These are phyloP conservation scores for Yponomeuta sedellus DNA, from an alignment of 2,888 invertebrate species.

Conservation along the genomic window DNA sequence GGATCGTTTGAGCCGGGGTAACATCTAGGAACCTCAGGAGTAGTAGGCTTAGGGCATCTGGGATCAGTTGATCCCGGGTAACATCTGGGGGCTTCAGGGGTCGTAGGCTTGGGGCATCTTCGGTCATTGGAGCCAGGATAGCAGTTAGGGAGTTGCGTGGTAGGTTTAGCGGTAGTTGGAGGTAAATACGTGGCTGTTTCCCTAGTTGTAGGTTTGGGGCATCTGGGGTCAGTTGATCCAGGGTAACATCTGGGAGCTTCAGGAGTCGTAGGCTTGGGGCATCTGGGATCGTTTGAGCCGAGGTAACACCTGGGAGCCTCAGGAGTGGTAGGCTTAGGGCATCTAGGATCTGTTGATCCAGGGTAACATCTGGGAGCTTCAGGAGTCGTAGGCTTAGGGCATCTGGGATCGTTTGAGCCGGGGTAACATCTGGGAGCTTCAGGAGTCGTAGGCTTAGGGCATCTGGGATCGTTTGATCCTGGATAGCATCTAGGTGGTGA, in stretches of 20 bases:
- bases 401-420: constrained; percentile 29
- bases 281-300: constrained; percentile 45
- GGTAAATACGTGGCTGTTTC: no score
- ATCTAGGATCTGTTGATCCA: constrained; percentile 34
- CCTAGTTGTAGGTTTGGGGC: constrained; percentile 25
- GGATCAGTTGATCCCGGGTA: constrained; percentile 25
- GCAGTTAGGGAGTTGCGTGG: no score
- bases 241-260: constrained; percentile 32
- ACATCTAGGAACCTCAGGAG: constrained; percentile 29
- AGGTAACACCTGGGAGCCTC: constrained; percentile 33
- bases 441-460: constrained; percentile 26
- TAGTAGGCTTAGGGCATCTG: constrained; percentile 33
- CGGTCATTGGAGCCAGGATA: no score
- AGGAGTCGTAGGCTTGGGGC: constrained; percentile 34
- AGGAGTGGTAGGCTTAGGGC: constrained; percentile 23
- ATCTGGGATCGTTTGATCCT: constrained; percentile 22
- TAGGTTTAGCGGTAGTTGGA: neutral
- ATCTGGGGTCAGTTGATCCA: constrained; percentile 31
- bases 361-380: constrained; percentile 31
- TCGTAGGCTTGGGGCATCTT: constrained; percentile 34
- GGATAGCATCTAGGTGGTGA: constrained; percentile 26
- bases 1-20: constrained; percentile 36
- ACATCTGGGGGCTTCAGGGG: constrained; percentile 23
- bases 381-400: constrained; percentile 27
- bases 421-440: constrained; percentile 29